These are phyloP conservation scores for Nothura maculosa DNA, from an alignment of 2,797 vertebrate genomes.

Conservation along the genomic window DNA sequence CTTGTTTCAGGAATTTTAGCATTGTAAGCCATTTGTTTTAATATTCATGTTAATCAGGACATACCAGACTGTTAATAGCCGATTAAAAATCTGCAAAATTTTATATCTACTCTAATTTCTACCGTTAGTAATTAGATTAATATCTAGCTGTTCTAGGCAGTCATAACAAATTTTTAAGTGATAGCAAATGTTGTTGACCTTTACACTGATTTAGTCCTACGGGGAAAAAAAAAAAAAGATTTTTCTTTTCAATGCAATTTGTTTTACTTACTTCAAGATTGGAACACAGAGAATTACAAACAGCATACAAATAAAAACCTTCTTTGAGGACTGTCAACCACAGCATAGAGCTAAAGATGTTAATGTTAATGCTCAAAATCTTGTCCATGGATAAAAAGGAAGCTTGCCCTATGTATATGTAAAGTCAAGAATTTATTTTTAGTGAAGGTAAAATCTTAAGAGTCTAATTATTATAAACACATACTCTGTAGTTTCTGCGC, in stretches of 20 bases:
- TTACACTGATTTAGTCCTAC: not conserved
- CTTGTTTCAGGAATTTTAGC: not conserved
- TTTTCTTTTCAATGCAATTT: not conserved
- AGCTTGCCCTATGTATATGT: not conserved
- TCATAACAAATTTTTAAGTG: not conserved
- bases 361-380: not conserved
- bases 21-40: not conserved
- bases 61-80: not conserved
- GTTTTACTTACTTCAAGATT: not conserved
- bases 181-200: not conserved
- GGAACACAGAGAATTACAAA: not conserved
- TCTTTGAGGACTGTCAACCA: not conserved
- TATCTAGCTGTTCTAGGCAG: not conserved
- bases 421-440: not conserved
- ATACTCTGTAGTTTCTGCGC: not conserved
- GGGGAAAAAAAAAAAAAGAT: not conserved
- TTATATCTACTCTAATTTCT: not conserved
- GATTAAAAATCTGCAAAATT: not conserved
- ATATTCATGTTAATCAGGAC: not conserved
- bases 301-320: fast-evolving
- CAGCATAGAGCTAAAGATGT: not conserved
- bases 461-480: not conserved
- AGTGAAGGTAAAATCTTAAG: not conserved
- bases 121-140: not conserved
- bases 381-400: not conserved